These are phyloP conservation scores for Gadopsis bispinosus DNA, from an alignment of 2,797 vertebrate genomes.

Conservation along the genomic window DNA sequence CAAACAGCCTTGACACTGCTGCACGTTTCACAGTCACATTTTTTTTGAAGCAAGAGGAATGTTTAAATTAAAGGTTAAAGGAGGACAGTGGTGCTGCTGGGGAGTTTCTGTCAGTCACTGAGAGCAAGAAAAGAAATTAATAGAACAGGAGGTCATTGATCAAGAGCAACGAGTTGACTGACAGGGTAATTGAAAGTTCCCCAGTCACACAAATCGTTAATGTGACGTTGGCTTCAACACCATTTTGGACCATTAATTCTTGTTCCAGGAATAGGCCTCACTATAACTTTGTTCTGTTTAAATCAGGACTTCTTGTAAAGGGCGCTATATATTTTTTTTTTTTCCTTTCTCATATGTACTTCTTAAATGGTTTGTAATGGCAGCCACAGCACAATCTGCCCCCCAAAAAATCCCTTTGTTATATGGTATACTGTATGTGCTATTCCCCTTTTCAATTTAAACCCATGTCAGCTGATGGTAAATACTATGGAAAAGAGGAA, in stretches of 20 bases:
- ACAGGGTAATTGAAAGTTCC: neutral
- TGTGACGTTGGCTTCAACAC: neutral
- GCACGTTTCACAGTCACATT: conserved; percentile 13
- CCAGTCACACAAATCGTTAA: neutral
- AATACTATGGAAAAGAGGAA: conserved; percentile 36
- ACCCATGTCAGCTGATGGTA: conserved; percentile 22
- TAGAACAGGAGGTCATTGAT: neutral
- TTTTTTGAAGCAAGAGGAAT: neutral
- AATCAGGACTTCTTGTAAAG: neutral
- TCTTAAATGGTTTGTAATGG: neutral
- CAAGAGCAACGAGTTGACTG: neutral
- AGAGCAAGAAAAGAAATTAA: neutral
- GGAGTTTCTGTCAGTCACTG: neutral
- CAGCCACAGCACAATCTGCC: neutral
- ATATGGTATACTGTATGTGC: neutral
- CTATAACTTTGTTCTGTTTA: neutral
- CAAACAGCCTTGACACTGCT: conserved; percentile 33
- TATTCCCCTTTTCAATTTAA: conserved; percentile 14
- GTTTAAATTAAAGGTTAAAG: conserved; percentile 24
- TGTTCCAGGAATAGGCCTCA: neutral
- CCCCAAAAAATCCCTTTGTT: neutral
- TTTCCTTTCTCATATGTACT: neutral
- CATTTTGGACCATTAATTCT: neutral
- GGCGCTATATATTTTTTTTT: fast-evolving
- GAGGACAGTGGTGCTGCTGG: conserved; percentile 10